A percentile compares a stretch with the other conserved stretches of the same genome.
These are phyloP conservation scores for Drosophila fulvimacula DNA, from an alignment of 2,888 invertebrate species.

Conservation along the genomic window DNA sequence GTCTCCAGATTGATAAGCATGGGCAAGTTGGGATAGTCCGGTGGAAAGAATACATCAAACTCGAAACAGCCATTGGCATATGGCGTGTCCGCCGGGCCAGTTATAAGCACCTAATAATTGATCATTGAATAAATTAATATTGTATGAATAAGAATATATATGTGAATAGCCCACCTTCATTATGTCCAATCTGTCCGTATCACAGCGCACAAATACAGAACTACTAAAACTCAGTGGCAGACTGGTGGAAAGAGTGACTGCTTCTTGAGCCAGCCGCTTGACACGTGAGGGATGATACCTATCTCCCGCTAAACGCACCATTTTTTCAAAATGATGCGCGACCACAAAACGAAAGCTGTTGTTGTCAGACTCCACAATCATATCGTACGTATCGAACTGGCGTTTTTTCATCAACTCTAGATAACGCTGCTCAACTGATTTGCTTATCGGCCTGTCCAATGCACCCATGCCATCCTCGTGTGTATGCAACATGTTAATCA, in stretches of 20 bases:
- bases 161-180: constrained; percentile 90
- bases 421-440: constrained; percentile 91
- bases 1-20: constrained; percentile 96
- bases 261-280: constrained; percentile 97
- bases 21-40: constrained; percentile 92
- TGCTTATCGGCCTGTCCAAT: constrained; percentile 85
- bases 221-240: constrained; percentile 96
- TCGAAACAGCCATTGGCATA: constrained; percentile 97
- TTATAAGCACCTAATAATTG: constrained; percentile 91
- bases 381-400: constrained; percentile 96
- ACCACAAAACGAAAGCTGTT: constrained; percentile 93
- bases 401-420: constrained; percentile 94
- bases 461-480: constrained; percentile 68
- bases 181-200: constrained; percentile 96
- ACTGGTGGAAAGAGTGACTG: constrained; percentile 95
- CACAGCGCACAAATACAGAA: constrained; percentile 97
- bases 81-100: constrained; percentile 95
- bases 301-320: constrained; percentile 93
- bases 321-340: constrained; percentile 95
- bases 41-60: constrained; percentile 95
- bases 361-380: constrained; percentile 92
- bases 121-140: not conserved
- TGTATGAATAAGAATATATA: not conserved
- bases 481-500: constrained; percentile 69
- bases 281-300: constrained; percentile 94